These are phyloP conservation scores for Galeruca laticollis DNA, from an alignment of 2,888 invertebrate genomes.

Conservation along the genomic window DNA sequence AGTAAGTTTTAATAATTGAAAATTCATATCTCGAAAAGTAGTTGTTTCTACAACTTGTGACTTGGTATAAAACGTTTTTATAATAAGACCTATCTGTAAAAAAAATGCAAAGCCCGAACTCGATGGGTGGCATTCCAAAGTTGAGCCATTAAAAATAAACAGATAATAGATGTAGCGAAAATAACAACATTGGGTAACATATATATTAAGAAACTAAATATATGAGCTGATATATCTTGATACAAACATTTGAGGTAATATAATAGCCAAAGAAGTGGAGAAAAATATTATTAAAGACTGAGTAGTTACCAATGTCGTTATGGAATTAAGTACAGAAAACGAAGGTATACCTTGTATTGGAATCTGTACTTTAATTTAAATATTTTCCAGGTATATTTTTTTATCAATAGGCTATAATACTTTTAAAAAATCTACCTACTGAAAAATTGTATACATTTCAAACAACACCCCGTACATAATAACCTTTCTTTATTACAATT, in stretches of 20 bases:
- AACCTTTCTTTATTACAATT: not conserved
- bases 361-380: not conserved
- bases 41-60: no score
- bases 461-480: constrained; percentile 1
- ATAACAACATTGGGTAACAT: not conserved
- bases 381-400: not conserved
- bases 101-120: no score
- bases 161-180: not conserved
- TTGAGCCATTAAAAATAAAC: not conserved
- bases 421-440: not conserved
- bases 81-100: no score
- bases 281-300: not conserved
- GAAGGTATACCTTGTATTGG: not conserved
- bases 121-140: no score
- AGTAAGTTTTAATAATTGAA: no score
- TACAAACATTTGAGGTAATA: no score
- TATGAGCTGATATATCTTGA: no score
- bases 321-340: no score
- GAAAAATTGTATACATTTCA: not conserved
- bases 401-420: not conserved
- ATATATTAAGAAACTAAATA: no score
- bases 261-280: no score
- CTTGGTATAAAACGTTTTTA: no score
- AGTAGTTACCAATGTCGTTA: not conserved
- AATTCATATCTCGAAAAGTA: no score